A percentile compares a stretch with the other conserved stretches of the same genome.
Conservation (phyloP, 2,888 invertebrate species). For the Teleogryllus oceanicus region DNA sequence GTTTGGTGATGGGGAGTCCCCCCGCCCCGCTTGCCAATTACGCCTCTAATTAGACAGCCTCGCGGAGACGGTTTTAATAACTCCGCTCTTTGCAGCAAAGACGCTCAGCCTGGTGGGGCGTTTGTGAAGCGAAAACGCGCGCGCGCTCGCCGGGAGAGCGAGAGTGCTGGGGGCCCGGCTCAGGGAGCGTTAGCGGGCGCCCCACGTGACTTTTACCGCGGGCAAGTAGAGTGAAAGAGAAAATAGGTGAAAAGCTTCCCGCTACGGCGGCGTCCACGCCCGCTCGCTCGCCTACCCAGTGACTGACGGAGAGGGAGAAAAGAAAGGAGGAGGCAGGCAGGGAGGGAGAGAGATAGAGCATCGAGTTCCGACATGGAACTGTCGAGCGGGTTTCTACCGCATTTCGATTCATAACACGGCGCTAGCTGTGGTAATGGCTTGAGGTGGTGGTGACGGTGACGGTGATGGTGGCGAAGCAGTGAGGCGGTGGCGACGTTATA, state of each 20-base stretch:
- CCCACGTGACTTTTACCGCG: background rate
- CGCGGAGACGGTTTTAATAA: slow-evolving; percentile 18
- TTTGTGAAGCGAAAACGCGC: no score
- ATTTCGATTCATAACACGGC: background rate
- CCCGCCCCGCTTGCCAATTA: background rate
- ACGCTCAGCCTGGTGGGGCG: background rate
- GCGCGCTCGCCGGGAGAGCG: no score
- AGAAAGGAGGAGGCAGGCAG: background rate
- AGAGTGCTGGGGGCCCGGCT: background rate
- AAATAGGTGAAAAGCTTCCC: slow-evolving; percentile 18
- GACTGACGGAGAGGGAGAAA: background rate
- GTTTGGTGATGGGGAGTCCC: background rate
- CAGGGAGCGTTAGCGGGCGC: background rate
- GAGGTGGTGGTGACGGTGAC: background rate
- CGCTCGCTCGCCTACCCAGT: background rate
- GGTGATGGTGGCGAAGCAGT: background rate
- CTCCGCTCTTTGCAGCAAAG: background rate
- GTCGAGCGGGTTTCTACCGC: background rate
- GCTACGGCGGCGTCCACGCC: background rate
- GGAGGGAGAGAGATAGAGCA: background rate
- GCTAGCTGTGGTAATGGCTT: background rate
- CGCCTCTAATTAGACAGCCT: background rate
- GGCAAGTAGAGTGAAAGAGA: background rate
- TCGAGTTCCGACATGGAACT: background rate
- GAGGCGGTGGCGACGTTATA: background rate